These are phyloP conservation scores for Botia almorhae DNA, from an alignment of 2,797 vertebrate genomes.

Conservation along the genomic window DNA sequence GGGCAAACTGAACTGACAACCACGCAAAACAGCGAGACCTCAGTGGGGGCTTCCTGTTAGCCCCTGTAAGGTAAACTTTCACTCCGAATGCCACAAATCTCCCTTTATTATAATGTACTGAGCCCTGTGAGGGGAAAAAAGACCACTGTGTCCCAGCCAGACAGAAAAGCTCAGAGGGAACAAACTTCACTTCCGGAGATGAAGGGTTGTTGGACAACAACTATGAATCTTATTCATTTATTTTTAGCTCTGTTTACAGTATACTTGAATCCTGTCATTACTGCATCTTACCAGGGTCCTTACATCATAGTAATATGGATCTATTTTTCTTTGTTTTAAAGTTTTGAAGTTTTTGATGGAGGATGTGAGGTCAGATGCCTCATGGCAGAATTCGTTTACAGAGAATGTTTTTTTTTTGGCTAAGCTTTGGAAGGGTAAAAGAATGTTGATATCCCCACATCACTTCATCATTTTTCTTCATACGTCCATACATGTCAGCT, in stretches of 20 bases:
- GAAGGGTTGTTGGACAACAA: constrained; percentile 32
- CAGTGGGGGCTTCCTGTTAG: constrained; percentile 7
- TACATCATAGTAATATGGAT: not conserved
- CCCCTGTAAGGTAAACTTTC: constrained; percentile 31
- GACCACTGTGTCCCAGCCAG: constrained; percentile 36
- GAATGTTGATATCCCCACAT: constrained; percentile 20
- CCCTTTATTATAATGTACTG: constrained; percentile 24
- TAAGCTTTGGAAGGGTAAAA: constrained; percentile 15
- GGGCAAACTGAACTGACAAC: not conserved
- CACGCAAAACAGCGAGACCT: constrained; percentile 25
- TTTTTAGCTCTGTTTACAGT: constrained; percentile 33
- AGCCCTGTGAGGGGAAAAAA: constrained; percentile 40
- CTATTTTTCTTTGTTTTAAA: not conserved
- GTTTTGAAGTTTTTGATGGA: not conserved
- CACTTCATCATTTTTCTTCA: constrained; percentile 37
- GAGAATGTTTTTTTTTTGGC: not conserved
- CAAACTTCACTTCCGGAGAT: constrained; percentile 35
- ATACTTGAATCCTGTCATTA: constrained; percentile 38
- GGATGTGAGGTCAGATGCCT: constrained; percentile 12
- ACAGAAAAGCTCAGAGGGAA: constrained; percentile 25
- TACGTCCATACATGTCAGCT: constrained; percentile 8
- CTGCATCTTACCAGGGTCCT: not conserved
- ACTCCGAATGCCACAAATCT: constrained; percentile 22
- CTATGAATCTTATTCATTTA: constrained; percentile 30
- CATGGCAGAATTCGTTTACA: not conserved